Base-by-base conservation (phyloP, 2,888 invertebrate species). In the Sicus ferrugineus region DNA sequence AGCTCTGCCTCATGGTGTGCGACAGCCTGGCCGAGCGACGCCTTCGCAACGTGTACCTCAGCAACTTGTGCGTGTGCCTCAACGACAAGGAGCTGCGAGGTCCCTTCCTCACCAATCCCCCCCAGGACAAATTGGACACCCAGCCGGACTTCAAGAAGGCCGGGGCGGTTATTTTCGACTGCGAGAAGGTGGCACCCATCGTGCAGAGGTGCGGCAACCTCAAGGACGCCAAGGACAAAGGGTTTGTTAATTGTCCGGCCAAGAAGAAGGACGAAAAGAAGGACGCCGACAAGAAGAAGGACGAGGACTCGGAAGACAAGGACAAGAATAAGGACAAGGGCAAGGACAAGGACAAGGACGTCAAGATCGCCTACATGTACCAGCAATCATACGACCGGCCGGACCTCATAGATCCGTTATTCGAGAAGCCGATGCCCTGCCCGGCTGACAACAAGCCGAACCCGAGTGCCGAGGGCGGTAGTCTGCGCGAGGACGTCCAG, bases 41-140 rank as follows among this genome's bases (percentile, higher is more conserved):
- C n/a, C 3, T 80, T 52, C 77, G 79, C 0, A 81, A 82, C 59
- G 65, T 71, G 0, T 81, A 81, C 56, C 76, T 83, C 70, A 80
- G 80, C 34, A 75, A 79, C 48, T 70, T 84, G 21, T 76, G 75
- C 3, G 74, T 75, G 0, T 81, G 79, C 42, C 70, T 83, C 9
- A 77, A 79, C 42, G 75, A 78, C 26, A 73, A 74, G 3, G 70
- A 75, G 4, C 67, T 84, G 19, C 63, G 68, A 5, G 79, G 79
- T 0, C 72, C 81, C 6, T 84, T 83, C 34, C 19, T 67, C 3
- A 28, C 30, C 1, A 54, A 54, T 54, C 54, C 54, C 54, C 5
- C 26, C 9, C 21, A 7, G 28, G 16, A 54, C 42, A 52, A 52
- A 11, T 68, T 83, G 14, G 67, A 66, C 2, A 11, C 30, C 0